Base-by-base conservation (phyloP, 1,140 invertebrate species). In the Microvelia longipes region DNA sequence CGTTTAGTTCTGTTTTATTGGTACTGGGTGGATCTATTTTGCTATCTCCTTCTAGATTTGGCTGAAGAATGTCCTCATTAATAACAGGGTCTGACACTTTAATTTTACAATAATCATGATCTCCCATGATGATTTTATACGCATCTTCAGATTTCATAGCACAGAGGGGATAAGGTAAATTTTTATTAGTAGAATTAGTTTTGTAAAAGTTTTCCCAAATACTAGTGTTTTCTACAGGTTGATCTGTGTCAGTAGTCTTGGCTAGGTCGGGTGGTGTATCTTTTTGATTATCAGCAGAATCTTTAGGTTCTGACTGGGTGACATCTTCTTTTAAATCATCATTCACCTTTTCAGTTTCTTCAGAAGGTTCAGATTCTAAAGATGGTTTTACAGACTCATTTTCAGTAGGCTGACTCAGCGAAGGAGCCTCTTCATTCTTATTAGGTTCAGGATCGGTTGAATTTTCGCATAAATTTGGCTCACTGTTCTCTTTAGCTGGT, bases 181-280 rank as follows among this genome's bases (percentile, higher is more conserved):
- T 73, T 15, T 63, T 60, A 62, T 73, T 73, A 28, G 63, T 62
- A 26, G 68, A 60, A 61, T 71, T 70, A 14, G 68, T 71, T 71
- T 73, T 71, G 67, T 88, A 88, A 70, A 91, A 90, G 76, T 91
- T 90, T 75, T 91, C 88, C 89, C 89, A 91, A 76, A 91, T 90
- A n/a, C 88, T 86, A 72, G 86, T 83, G 24, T 64, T 64, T 25
- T 64, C 62, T 14, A 64, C 62, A 64, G 62, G 11, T 75, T 86
- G 82, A 35, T 83, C 80, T 69, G 81, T 77, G 66, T 79, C 80
- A 71, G 78, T 77, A 35, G 79, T 77, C 13, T 60, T 60, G 50
- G n/a, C n/a, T 60, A 13, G 13, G 50, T 60, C 50, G 50, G 74
- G 13, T 13, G 63, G n/a, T 5, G n/a, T 5, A 11, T 27, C 24